A percentile compares a stretch with the other conserved stretches of the same genome.
These are phyloP conservation scores for Chelon labrosus DNA, from an alignment of 2,797 vertebrate species.

Conservation along the genomic window DNA sequence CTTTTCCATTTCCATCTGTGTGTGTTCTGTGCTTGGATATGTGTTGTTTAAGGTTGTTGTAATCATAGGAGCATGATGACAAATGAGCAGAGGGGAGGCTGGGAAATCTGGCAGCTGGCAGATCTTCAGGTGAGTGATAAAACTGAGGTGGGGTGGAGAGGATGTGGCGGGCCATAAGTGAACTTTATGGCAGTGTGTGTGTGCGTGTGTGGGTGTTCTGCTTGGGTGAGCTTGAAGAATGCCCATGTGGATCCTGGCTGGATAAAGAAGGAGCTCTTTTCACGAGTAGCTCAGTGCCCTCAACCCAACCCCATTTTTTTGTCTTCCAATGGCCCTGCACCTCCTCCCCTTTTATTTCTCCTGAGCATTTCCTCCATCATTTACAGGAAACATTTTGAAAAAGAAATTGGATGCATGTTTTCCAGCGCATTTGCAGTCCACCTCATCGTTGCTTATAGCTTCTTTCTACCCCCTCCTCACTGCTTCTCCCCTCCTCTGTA, in stretches of 20 bases:
- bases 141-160: slow-evolving; percentile 39
- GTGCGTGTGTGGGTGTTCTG: slow-evolving; percentile 68
- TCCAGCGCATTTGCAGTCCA: slow-evolving; percentile 48
- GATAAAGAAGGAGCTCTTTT: slow-evolving; percentile 75
- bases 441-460: slow-evolving; percentile 32
- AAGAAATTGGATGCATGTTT: slow-evolving; percentile 54
- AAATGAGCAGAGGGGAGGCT: slow-evolving; percentile 53
- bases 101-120: slow-evolving; percentile 58
- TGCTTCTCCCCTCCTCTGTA: slow-evolving; percentile 35
- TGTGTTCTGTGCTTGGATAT: slow-evolving; percentile 28
- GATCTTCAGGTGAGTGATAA: slow-evolving; percentile 79
- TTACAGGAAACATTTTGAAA: slow-evolving; percentile 49
- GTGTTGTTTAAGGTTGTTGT: slow-evolving; percentile 56
- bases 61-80: slow-evolving; percentile 77
- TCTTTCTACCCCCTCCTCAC: background rate
- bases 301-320: slow-evolving; percentile 54
- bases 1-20: slow-evolving; percentile 64
- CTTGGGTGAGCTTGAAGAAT: slow-evolving; percentile 86
- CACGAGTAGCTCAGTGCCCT: slow-evolving; percentile 66
- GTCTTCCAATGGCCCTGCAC: slow-evolving; percentile 41
- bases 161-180: slow-evolving; percentile 50
- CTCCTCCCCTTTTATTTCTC: slow-evolving; percentile 18
- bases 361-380: slow-evolving; percentile 56
- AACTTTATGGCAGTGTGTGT: slow-evolving; percentile 54
- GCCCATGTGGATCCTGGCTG: slow-evolving; percentile 71